Evolutionary conservation across 2,888 invertebrate species (phyloP), one percentile per base, ranked within the genome.

Genomic region (Papilio elwesi): DNA sequence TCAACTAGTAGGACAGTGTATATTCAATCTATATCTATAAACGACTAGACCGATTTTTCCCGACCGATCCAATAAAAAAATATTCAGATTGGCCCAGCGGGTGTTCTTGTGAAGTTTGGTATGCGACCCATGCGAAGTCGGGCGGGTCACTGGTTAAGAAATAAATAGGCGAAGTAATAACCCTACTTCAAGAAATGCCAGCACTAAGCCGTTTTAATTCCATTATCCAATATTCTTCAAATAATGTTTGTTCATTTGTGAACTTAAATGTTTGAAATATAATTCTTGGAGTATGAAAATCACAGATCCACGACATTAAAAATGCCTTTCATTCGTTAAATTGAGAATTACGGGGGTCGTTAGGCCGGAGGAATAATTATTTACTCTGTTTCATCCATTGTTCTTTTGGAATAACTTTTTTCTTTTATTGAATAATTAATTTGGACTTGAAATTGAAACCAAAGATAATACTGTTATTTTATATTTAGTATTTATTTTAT

Each of bases 311-410:
- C 59, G 36, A 59, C 59, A 59, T 71, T 59, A 62, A 52, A 66
- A 51, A 67, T 67, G 59, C 49, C 66, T 67, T 67, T 59, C 68
- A 47, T 48, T 72, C 55, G 13, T 63, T 55, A 43, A 63, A 68
- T 53, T 64, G 72, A 72, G 68, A 63, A 72, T 72, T 68, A 68
- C 53, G 49, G 48, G 36, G 72, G 64, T 68, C 55, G 68, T 72
- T 72, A 68, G 63, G 53, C 53, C 13, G 48, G 55, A 68, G 47
- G 47, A 68, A 71, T 71, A 62, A 68, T 72, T 63, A 72, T 63
- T 63, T 72, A 36, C 48, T 64, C 63, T 72, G 53, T 66, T 57
- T 55, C 36, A n/a, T 48, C 36, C 65, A 59, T 71, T 51, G 51
- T 71, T 66, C 15, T 13, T 51, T 43, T 49, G 7, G n/a, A 55